Conservation (phyloP, 2,888 invertebrate genomes). For the Cataglyphis albicans region DNA sequence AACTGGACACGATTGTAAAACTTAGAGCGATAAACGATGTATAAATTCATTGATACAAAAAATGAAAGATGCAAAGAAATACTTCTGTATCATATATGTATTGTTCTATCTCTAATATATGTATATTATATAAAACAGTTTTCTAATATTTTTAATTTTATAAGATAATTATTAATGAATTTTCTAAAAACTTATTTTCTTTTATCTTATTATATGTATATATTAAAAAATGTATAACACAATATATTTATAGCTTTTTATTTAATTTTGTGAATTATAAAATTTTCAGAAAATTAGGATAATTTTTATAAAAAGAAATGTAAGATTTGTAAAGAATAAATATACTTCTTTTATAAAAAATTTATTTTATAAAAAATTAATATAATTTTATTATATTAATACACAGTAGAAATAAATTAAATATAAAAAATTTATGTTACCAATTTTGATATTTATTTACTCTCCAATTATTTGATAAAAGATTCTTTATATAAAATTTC, state of each 20-base stretch:
- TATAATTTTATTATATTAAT: background rate
- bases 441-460: background rate
- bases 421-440: background rate
- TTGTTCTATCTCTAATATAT: background rate
- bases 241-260: background rate
- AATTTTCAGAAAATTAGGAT: background rate
- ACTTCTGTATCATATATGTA: no score
- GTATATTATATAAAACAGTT: background rate
- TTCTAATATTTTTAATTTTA: background rate
- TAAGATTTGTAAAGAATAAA: background rate
- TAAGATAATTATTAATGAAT: background rate
- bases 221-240: background rate
- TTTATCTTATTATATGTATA: no score
- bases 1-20: background rate
- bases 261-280: background rate
- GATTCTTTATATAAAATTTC: conserved; percentile 4
- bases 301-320: background rate
- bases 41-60: background rate
- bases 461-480: background rate
- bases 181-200: no score
- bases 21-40: background rate
- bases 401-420: background rate
- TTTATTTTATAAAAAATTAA: no score
- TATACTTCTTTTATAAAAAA: no score
- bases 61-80: background rate